Percentiles rank a stretch among this genome's conserved stretches.
phyloP scores from a whole-genome alignment of 2,888 invertebrate genomes.

The Muschampia plurimacula region DNA sequence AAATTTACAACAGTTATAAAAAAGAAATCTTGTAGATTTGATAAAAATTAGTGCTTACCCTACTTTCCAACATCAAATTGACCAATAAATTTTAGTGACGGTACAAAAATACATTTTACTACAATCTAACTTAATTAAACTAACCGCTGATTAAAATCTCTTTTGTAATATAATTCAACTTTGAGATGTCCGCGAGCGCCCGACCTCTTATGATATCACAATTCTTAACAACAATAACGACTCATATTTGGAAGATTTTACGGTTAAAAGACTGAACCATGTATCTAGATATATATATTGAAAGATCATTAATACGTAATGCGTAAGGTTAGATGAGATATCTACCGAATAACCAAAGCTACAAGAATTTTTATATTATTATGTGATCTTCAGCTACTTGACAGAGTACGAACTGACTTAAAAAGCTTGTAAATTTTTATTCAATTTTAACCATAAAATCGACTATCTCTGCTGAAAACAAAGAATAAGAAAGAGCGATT shows the following conservation, averaged over 20 bases:
- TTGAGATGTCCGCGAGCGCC: constrained; percentile 57
- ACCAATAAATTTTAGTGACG: constrained; percentile 61
- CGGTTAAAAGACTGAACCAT: constrained; percentile 18
- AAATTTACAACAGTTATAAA: background rate
- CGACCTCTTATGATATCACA: constrained; percentile 68
- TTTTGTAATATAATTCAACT: constrained; percentile 45
- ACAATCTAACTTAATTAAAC: constrained; percentile 72
- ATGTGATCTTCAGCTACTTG: background rate
- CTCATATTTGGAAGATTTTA: constrained; percentile 42
- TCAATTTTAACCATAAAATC: constrained; percentile 28
- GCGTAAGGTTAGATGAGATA: background rate
- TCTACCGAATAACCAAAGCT: background rate
- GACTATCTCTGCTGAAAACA: constrained; percentile 26
- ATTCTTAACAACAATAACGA: constrained; percentile 71
- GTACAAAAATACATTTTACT: constrained; percentile 82
- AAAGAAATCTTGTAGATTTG: background rate
- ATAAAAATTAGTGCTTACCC: constrained; percentile 26
- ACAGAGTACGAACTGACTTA: background rate
- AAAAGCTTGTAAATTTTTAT: background rate
- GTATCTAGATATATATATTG: background rate
- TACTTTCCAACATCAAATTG: constrained; percentile 65
- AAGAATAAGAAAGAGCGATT: constrained; percentile 47
- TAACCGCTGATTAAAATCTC: constrained; percentile 62
- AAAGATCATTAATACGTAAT: background rate
- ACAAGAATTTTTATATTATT: background rate